Base-by-base conservation (phyloP, 2,797 vertebrate species). In the Hybognathus amarus region DNA sequence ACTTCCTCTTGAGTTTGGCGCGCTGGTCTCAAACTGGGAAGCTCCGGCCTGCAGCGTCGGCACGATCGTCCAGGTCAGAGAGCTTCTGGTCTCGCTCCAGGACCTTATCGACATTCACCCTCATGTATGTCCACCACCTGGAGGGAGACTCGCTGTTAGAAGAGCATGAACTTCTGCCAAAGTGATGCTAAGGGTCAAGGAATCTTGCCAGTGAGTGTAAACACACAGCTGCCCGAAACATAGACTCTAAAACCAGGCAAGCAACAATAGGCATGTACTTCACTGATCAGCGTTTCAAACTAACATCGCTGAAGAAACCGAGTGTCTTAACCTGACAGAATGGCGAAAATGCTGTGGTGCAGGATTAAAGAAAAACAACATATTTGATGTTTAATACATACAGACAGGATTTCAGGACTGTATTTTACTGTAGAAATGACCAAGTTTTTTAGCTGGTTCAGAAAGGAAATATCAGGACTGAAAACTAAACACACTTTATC, bases 1-100 rank as follows among this genome's bases (percentile, higher is more conserved):
- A 95, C 89, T 95, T 95, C 88, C 95, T 93, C 87, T 96, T 96
- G 40, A 96, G 94, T 89, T 95, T 96, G 87, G 95, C 94, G 95
- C 95, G 30, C 94, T 96, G 85, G 95, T 96, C 92, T 95, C 95
- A 85, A 95, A 95, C 91, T 95, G 95, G 79, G 95, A 95, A 64
- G 95, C 95, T 79, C 95, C 95, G 0, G 94, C 94, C 90, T 95
- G 94, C 78, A 95, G 95, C 95, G 8, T 95, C 95, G 0, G 95
- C 95, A 2, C 94, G 94, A 80, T 95, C 94, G 1, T 96, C 95
- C 90, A 95, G 90, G 66, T 95, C 95, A 0, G 94, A 94, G 0
- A 95, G 93, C 87, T 95, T 95, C 89, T 95, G 93, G 91, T 95
- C 94, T 74, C 94, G 89, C 88, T 95, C 94, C 87, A 96, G 91